Conservation (phyloP, 2,888 invertebrate genomes). For the Pocota personata region DNA sequence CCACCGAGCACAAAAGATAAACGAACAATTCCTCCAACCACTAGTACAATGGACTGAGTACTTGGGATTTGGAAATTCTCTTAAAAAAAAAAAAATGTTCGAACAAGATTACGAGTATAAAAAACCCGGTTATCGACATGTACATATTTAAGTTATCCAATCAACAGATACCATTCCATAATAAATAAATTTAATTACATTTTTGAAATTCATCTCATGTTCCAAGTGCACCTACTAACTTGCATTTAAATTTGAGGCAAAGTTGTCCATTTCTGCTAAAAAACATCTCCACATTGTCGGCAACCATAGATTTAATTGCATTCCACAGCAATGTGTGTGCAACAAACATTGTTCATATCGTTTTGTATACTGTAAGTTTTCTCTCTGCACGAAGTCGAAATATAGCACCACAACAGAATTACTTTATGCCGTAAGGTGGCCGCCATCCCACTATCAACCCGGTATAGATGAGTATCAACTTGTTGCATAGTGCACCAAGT, state of each 20-base stretch:
- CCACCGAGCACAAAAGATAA: too few species aligned
- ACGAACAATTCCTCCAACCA: too few species aligned
- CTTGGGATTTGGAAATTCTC: too few species aligned
- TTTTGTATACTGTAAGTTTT: conserved; percentile 13
- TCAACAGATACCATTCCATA: background rate
- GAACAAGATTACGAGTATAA: too few species aligned
- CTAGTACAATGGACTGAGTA: too few species aligned
- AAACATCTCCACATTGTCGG: background rate
- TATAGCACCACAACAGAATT: background rate
- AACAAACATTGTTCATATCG: conserved; percentile 14
- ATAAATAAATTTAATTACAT: conserved; percentile 18
- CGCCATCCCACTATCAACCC: conserved; percentile 12
- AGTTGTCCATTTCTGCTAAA: conserved; percentile 49
- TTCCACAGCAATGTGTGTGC: background rate
- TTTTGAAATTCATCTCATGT: conserved; percentile 48
- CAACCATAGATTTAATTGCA: conserved; percentile 28
- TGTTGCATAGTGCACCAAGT: conserved; percentile 60
- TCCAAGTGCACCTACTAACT: conserved; percentile 70
- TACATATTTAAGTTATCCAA: background rate
- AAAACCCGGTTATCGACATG: background rate
- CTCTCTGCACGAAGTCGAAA: conserved; percentile 37
- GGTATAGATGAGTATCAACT: conserved; percentile 34
- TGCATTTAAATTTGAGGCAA: conserved; percentile 48
- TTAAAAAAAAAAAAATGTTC: too few species aligned
- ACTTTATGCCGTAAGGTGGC: conserved; percentile 33